phyloP scores from a whole-genome alignment of 2,888 invertebrate genomes.

The Tanytarsus gracilentus region DNA sequence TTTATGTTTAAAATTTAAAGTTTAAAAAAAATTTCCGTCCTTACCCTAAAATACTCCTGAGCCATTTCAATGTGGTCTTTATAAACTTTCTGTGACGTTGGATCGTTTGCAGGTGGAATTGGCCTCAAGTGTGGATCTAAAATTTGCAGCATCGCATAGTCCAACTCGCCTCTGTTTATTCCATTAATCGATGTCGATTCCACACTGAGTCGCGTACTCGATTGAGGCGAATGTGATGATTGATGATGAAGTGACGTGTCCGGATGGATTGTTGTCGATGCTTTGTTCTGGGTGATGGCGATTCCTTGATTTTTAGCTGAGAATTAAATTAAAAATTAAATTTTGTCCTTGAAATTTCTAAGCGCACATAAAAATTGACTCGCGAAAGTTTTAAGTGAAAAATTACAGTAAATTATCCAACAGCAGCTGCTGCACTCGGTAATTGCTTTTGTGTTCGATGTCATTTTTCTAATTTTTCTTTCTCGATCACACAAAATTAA shows the following conservation, averaged over 20 bases:
- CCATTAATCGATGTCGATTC: conserved; percentile 20
- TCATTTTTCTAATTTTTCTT: conserved; percentile 39
- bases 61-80: conserved; percentile 82
- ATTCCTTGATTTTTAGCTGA: conserved; percentile 42
- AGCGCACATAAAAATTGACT: not conserved
- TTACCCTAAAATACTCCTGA: conserved; percentile 75
- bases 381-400: conserved; percentile 31
- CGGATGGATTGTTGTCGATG: conserved; percentile 32
- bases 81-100: conserved; percentile 75
- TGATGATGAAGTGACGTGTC: conserved; percentile 15
- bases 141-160: conserved; percentile 23
- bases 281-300: conserved; percentile 39
- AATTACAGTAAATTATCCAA: conserved; percentile 66
- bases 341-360: not conserved
- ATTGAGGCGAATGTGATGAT: conserved; percentile 7
- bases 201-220: conserved; percentile 15
- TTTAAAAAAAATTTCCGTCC: not conserved
- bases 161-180: not conserved
- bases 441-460: conserved; percentile 49
- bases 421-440: conserved; percentile 61
- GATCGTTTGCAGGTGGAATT: conserved; percentile 66
- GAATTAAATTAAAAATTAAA: not conserved
- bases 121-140: conserved; percentile 76
- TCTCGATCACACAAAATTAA: not conserved
- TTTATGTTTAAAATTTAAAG: not conserved